Evolutionary conservation across 2,888 invertebrate genomes (phyloP), one percentile per base, ranked within the genome.

Genomic region (Mimas tiliae): DNA sequence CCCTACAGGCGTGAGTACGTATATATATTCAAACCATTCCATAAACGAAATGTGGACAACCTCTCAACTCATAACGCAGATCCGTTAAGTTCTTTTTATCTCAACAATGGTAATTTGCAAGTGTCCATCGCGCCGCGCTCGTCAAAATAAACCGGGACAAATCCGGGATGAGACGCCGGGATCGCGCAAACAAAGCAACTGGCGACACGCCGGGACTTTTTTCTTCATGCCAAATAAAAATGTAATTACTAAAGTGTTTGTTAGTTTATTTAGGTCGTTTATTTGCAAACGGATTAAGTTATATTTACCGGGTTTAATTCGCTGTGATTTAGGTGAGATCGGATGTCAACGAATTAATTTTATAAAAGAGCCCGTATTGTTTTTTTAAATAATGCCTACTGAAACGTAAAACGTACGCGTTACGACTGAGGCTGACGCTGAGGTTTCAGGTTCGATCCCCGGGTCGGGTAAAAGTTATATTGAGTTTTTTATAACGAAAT

Each of bases 21-120:
- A n/a, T n/a, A n/a, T n/a, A n/a, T n/a, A n/a, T n/a, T 19, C 16
- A 38, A 58, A 16, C 16, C 33, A 12, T n/a, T 9, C 6, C 52
- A 55, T n/a, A n/a, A 55, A 8, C 38, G 11, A 45, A 45, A 42
- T 58, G 11, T 4, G 7, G 19, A 1, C 42, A 42, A 42, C 38
- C 42, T 42, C 19, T 7, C 27, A 16, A 11, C 38, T 16, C 19
- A 21, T 52, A 38, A 58, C 42, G 16, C 8, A 42, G 19, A 19
- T 21, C 58, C 42, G 42, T 19, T 58, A 55, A 55, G 34, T 27
- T 27, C 45, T 63, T 63, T 50, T 63, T 34, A 34, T 51, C 34
- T 16, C 63, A 33, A 63, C 63, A 50, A 50, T 48, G 33, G 27
- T 63, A 63, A 34, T 64, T 64, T 58, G 19, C 58, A 58, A 58